Evolutionary conservation across 2,888 invertebrate species (phyloP).

Genomic region (Hololepta plana): DNA sequence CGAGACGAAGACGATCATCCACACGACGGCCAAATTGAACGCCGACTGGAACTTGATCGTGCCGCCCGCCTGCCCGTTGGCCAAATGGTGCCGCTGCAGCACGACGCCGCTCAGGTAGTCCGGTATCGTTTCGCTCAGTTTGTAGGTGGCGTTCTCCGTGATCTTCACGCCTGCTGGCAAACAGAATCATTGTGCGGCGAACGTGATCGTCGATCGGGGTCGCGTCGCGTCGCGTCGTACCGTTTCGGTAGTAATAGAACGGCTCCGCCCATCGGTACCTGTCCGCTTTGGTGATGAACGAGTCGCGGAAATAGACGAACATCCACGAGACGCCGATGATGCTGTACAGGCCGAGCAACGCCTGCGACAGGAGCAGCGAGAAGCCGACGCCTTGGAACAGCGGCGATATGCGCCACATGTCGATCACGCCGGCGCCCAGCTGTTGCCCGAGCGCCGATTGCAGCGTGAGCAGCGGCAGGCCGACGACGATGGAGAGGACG

Average conservation of each 20-base stretch:
- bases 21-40: constrained; percentile 76
- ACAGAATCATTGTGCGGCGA: no score
- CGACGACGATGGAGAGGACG: constrained; percentile 50
- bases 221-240: constrained; percentile 22
- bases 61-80: constrained; percentile 30
- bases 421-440: constrained; percentile 66
- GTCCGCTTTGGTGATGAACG: constrained; percentile 64
- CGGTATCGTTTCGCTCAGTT: constrained; percentile 58
- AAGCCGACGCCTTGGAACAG: constrained; percentile 77
- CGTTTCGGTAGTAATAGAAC: constrained; percentile 46
- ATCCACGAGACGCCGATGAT: constrained; percentile 83
- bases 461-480: constrained; percentile 65
- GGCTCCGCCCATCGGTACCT: constrained; percentile 69
- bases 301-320: constrained; percentile 73
- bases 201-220: background rate
- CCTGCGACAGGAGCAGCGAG: constrained; percentile 59
- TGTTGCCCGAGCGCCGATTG: constrained; percentile 76
- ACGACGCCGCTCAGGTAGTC: constrained; percentile 76
- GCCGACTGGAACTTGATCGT: constrained; percentile 73
- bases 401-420: constrained; percentile 88
- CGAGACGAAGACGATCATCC: constrained; percentile 77
- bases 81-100: constrained; percentile 40
- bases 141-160: constrained; percentile 31
- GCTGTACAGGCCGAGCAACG: constrained; percentile 70
- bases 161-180: no score